Evolutionary conservation across 37 sponge, comb jelly and placozoan species (phyloP).

Genomic region (Spongilla lacustris): DNA sequence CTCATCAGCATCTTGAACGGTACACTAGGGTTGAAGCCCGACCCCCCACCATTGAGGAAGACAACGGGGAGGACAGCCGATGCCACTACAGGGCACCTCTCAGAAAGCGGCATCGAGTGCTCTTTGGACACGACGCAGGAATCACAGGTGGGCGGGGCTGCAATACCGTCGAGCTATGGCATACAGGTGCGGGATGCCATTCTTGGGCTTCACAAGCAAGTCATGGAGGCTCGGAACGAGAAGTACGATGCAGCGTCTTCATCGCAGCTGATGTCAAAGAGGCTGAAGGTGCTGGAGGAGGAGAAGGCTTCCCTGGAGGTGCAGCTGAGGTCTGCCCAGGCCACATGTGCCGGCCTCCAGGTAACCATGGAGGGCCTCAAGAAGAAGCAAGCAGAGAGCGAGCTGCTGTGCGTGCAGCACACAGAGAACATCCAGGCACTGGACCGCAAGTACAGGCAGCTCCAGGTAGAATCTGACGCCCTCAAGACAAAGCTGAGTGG

Average conservation of each 20-base stretch:
- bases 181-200: constrained; percentile 34
- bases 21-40: constrained; percentile 32
- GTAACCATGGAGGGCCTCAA: constrained; percentile 18
- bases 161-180: not conserved
- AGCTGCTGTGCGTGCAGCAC: not conserved
- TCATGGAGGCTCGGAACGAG: constrained; percentile 29
- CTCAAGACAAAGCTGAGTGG: too few species aligned
- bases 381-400: constrained; percentile 5
- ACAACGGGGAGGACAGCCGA: not conserved
- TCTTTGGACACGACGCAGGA: not conserved
- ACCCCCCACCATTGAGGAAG: not conserved
- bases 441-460: too few species aligned
- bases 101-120: constrained; percentile 52
- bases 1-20: constrained; percentile 50
- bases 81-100: not conserved
- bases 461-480: too few species aligned
- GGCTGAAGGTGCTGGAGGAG: constrained; percentile 24
- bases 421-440: not conserved
- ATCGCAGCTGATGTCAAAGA: not conserved
- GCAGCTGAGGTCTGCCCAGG: constrained; percentile 2
- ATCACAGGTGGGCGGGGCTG: not conserved
- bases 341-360: constrained; percentile 15
- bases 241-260: constrained; percentile 19
- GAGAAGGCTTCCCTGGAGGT: constrained; percentile 36
- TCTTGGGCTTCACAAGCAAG: constrained; percentile 38